Evolutionary conservation across 2,888 invertebrate species (phyloP), one percentile per base, ranked within the genome.

Genomic region (Lycophotia porphyrea): DNA sequence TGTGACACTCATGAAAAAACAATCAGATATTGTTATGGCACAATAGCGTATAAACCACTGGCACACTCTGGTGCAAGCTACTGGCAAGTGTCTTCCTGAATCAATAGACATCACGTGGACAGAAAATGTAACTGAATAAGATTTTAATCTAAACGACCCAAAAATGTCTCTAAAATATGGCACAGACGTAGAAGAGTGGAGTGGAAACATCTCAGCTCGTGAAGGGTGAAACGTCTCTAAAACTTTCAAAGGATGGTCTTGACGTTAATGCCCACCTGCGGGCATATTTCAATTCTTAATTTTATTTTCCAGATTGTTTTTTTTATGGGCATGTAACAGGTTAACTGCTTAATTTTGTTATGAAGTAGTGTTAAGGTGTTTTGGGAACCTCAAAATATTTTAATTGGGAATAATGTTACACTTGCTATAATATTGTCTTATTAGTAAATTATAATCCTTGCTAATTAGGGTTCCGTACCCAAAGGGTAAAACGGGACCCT

Each of bases 171-270:
- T 13, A 61, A 65, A 82, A 72, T 69, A 61, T 72, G 65, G 47
- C 47, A 69, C 24, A 66, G 42, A 78, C 42, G n/a, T 49, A 60
- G 42, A 47, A n/a, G 24, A 31, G 47, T 49, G 55, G 18, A 81
- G 77, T 67, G 66, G 36, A n/a, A 65, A 61, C 52, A 66, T 78
- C 31, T 69, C 36, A n/a, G 55, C 60, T 60, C 36, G 47, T 64
- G 36, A 65, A 72, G 65, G 55, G 55, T 76, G 49, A 31, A 68
- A 68, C 71, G 47, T 61, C 71, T 82, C 39, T 77, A 55, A 72
- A 81, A 81, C 78, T 82, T 82, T 82, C 34, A 69, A 69, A 61
- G n/a, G 47, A n/a, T 65, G 82, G 52, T 65, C 65, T 61, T 65
- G 71, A 69, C 34, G 27, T 65, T 80, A 77, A 77, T 44, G 36